phyloP scores from a whole-genome alignment of 2,888 invertebrate genomes.

The Laothoe populi region DNA sequence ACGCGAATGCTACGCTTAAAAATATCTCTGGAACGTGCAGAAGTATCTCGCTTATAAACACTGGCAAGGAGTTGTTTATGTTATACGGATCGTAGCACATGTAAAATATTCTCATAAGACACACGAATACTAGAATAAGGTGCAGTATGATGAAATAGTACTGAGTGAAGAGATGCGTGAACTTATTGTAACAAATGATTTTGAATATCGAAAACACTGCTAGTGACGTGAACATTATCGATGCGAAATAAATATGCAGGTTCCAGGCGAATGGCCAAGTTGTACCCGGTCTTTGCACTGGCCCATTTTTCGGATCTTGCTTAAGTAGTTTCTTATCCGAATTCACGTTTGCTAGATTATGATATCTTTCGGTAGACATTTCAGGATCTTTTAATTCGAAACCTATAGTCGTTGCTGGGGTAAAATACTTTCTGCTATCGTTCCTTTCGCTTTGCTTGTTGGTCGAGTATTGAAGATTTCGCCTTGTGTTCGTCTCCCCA shows the following conservation, averaged over 20 bases:
- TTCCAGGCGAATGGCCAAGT: constrained; percentile 96
- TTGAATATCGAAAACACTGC: constrained; percentile 94
- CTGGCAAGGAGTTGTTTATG: constrained; percentile 91
- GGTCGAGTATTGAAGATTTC: constrained; percentile 79
- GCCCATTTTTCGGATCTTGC: constrained; percentile 69
- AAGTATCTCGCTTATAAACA: constrained; percentile 91
- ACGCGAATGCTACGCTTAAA: constrained; percentile 94
- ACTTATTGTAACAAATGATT: constrained; percentile 93
- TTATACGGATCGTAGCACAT: constrained; percentile 97
- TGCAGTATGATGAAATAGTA: constrained; percentile 95
- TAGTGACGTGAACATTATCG: constrained; percentile 92
- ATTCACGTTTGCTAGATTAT: constrained; percentile 86
- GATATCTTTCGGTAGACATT: constrained; percentile 82
- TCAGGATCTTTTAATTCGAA: constrained; percentile 78
- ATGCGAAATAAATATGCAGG: constrained; percentile 94
- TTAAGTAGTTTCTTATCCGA: constrained; percentile 77
- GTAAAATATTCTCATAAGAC: constrained; percentile 93
- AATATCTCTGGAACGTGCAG: constrained; percentile 94
- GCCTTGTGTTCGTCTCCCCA: constrained; percentile 80
- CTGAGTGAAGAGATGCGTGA: constrained; percentile 93
- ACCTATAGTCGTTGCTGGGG: constrained; percentile 76
- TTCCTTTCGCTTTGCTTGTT: constrained; percentile 72
- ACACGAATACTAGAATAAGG: constrained; percentile 91
- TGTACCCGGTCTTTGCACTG: constrained; percentile 79
- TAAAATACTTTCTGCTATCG: constrained; percentile 68